These are phyloP conservation scores for Paratilapia polleni DNA, from an alignment of 2,113 vertebrate genomes.

Conservation along the genomic window DNA sequence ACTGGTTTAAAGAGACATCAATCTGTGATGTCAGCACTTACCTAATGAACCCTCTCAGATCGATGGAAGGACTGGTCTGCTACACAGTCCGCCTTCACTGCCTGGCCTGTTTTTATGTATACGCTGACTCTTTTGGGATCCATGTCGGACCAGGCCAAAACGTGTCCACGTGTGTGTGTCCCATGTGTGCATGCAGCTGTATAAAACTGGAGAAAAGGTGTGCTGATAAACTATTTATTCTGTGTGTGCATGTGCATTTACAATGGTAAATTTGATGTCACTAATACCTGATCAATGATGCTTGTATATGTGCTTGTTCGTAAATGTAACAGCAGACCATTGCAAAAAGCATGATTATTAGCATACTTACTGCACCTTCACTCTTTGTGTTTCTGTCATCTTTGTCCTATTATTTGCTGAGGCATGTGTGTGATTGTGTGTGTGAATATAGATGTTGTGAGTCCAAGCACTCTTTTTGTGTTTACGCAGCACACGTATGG, in stretches of 20 bases:
- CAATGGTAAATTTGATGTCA: not conserved
- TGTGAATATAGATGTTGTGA: not conserved
- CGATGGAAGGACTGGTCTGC: conserved; percentile 86
- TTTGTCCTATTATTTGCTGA: not conserved
- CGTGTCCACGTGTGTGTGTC: conserved; percentile 42
- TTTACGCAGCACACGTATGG: not conserved
- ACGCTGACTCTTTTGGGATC: conserved; percentile 62
- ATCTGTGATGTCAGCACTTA: conserved; percentile 98
- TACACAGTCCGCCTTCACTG: conserved; percentile 69
- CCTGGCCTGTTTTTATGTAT: conserved; percentile 65
- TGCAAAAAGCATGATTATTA: not conserved
- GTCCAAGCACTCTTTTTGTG: not conserved
- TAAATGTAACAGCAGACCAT: not conserved
- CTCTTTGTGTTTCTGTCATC: conserved; percentile 20
- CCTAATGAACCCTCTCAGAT: conserved; percentile 97
- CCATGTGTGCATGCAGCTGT: conserved; percentile 14
- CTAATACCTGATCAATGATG: not conserved
- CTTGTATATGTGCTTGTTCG: not conserved
- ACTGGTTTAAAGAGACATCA: conserved; percentile 99
- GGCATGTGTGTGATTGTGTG: not conserved
- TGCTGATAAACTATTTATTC: conserved; percentile 7
- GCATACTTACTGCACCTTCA: not conserved
- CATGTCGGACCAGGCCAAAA: conserved; percentile 23
- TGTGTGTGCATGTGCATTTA: not conserved
- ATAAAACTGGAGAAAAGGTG: not conserved